Evolutionary conservation across 2,888 invertebrate species (phyloP), one percentile per base, ranked within the genome.

Genomic region (Chouioia cunea): DNA sequence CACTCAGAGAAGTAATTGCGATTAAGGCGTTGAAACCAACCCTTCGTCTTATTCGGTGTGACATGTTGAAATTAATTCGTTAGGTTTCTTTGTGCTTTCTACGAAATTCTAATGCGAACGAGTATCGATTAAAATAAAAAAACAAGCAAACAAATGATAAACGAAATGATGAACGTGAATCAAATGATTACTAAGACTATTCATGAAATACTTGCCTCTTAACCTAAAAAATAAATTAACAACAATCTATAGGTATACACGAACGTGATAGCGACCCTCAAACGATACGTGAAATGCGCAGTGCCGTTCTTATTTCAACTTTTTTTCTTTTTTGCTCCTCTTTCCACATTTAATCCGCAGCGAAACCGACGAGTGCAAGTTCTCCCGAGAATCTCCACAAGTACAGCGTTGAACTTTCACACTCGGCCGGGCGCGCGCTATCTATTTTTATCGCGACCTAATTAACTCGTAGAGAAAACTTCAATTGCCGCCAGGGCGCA

Each of bases 381-480:
- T 23, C n/a, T 36, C 36, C 12, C 36, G 36, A 47, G 18, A 12
- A 59, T 27, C 22, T n/a, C 0, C 14, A 10, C 43, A 20, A 48
- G 54, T 36, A 36, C 56, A 52, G 23, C 43, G 43, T 15, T 43
- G 27, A 50, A 58, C 57, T 58, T 64, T 63, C 58, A 50, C 58
- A 59, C 65, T 70, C 46, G 15, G 47, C 57, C 6, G 16, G 15
- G 23, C 18, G 67, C 54, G 60, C 8, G 27, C 50, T 57, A 52
- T 68, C 72, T 68, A 68, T 72, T 68, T 72, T 72, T 65, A 72
- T 60, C 50, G 60, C 65, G 65, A 73, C 69, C 69, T 73, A 69
- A 69, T 73, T 73, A 73, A 69, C 60, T 69, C 48, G 69, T 65
- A 62, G 46, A 69, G 57, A 27, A 36, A 65, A 43, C 60, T 65